Evolutionary conservation across 2,888 invertebrate species (phyloP), one percentile per base, ranked within the genome.

Genomic region (Pherbina coryleti): DNA sequence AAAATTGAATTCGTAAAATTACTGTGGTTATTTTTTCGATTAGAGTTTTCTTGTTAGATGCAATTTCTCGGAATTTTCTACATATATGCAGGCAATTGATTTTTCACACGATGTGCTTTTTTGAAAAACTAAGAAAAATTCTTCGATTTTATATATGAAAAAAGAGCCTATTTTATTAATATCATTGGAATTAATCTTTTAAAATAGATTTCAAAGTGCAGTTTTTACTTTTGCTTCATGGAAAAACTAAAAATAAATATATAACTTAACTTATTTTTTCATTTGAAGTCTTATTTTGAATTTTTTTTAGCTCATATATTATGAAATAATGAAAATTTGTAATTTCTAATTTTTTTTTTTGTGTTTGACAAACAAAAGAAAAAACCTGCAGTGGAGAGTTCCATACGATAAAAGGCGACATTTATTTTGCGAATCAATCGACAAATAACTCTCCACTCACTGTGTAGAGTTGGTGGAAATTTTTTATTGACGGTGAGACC

Each of bases 351-450:
- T 66, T 19, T 79, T 79, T 77, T 69, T 76, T 66, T 19, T 79
- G 79, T 77, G 64, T 76, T 80, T 72, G 70, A 67, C 71, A 71
- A 62, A 74, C 14, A 70, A 72, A 77, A 57, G 75, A 22, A 60
- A 57, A 53, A 11, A 3, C 11, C 76, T 71, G 67, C 62, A 66
- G 79, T 57, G 72, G 51, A 76, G 70, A 57, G 49, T 57, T 75
- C 71, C 73, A 73, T 51, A 25, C 76, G 44, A 77, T 66, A 79
- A 76, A 66, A 75, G 72, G 75, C 75, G 44, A 72, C 5, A 57
- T 60, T 60, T 34, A 57, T 60, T 72, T 72, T 34, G 72, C 60
- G 37, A 55, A 28, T 66, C 37, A 53, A 49, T 75, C 22, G 5
- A 37, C 17, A 55, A 69, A 25, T 28, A 51, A 62, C 60, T 71